A percentile compares a stretch with the other conserved stretches of the same genome.
phyloP scores from a whole-genome alignment of 23 tunicate genomes.

The Diplosoma virens region DNA sequence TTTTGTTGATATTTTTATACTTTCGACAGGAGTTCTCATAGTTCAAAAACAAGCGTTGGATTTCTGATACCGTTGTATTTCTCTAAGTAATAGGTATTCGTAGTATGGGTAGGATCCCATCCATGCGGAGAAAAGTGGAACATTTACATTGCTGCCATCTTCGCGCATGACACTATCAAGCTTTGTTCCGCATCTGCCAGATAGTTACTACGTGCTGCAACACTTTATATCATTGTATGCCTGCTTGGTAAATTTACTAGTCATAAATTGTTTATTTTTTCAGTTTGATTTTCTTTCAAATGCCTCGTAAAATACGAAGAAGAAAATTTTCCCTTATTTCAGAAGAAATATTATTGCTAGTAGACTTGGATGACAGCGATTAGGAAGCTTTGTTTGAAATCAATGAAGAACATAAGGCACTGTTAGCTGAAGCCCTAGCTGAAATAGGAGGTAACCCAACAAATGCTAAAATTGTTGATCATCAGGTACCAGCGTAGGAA shows the following conservation, averaged over 20 bases:
- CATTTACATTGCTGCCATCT: background rate
- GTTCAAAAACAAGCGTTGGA: background rate
- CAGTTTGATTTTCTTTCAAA: background rate
- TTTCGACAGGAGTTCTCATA: background rate
- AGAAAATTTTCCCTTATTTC: background rate
- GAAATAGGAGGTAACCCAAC: background rate
- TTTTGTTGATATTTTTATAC: background rate
- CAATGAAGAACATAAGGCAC: background rate
- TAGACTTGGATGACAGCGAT: background rate
- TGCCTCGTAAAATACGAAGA: background rate
- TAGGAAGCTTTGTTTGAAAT: constrained; percentile 3
- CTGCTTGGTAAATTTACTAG: background rate
- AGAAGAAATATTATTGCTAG: background rate
- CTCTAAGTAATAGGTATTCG: background rate
- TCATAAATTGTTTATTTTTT: background rate
- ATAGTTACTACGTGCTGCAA: background rate
- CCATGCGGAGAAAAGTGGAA: background rate
- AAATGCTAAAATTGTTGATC: constrained; percentile 1
- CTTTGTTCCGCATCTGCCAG: background rate
- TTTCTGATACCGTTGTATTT: background rate
- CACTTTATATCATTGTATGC: constrained; percentile 7
- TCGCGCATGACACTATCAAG: background rate
- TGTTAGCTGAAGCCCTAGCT: constrained; percentile 6
- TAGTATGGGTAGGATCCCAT: constrained; percentile 2
- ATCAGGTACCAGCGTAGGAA: background rate